Evolutionary conservation across 2,888 invertebrate genomes (phyloP).

Genomic region (Amiota minor): DNA sequence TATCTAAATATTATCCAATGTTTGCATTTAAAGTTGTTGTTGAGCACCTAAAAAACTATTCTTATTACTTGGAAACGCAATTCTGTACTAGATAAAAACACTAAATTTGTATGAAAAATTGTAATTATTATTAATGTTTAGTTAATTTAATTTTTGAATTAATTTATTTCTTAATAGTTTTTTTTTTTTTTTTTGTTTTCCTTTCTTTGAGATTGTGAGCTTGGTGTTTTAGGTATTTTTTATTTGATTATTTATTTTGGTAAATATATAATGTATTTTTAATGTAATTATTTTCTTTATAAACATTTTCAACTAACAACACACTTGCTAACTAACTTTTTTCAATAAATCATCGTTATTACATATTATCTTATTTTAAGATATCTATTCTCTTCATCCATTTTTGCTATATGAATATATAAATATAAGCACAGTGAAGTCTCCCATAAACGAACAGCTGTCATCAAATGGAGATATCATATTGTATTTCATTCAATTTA

Average conservation of each 20-base stretch:
- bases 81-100: too few species aligned
- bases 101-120: conserved; percentile 21
- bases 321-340: conserved; percentile 25
- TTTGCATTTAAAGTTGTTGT: too few species aligned
- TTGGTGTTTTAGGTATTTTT: too few species aligned
- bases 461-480: neutral
- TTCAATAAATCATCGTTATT: neutral
- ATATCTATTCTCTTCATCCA: too few species aligned
- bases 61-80: too few species aligned
- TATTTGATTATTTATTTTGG: neutral
- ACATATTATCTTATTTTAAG: too few species aligned
- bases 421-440: too few species aligned
- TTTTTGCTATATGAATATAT: too few species aligned
- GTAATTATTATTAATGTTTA: conserved; percentile 22
- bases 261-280: neutral
- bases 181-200: too few species aligned
- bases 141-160: conserved; percentile 34
- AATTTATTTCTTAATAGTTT: neutral
- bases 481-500: conserved; percentile 14
- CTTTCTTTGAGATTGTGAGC: neutral
- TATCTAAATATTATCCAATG: too few species aligned
- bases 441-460: neutral
- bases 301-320: conserved; percentile 4
- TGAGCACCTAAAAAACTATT: too few species aligned
- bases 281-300: conserved; percentile 1